Evolutionary conservation across 2,797 vertebrate species (phyloP), one percentile per base, ranked within the genome.

Genomic region (Hapalemur alaotrensis): DNA sequence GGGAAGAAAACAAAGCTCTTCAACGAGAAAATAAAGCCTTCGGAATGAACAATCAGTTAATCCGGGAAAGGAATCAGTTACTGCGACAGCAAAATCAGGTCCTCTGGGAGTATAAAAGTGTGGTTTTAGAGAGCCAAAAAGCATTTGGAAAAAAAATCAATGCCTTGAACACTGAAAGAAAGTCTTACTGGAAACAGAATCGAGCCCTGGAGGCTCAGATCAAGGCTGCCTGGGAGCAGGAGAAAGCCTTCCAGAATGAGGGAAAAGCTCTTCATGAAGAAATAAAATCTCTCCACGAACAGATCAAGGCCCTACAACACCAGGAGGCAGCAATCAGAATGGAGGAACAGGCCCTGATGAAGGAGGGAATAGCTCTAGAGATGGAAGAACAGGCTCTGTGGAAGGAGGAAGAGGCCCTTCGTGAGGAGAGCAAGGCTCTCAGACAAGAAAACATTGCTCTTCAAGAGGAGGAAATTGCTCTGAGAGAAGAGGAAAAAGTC

Each of bases 301-400:
- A 98, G 84, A 92, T 90, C 70, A 97, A 93, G 41, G 93, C 81
- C 25, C 95, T 98, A 32, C 91, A 97, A 38, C 30, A 97, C 2
- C 67, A 88, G 52, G 63, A 94, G 65, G 93, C 46, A 7, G 48
- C n/a, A 30, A 83, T 97, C 67, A 76, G 80, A 46, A 91, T 96
- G n/a, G 78, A 97, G 41, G 95, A 43, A 13, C 75, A 91, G 65
- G 38, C 14, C 12, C 23, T 95, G 73, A 43, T 76, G 38, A n/a
- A 93, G 89, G 78, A 97, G 7, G 57, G 82, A 5, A 78, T 61
- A 50, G 57, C 30, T 1, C 57, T 94, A 35, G 57, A 12, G 38
- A 10, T 87, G 46, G 65, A 95, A 93, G 96, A 96, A 38, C 35
- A 52, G 22, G 85, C 54, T 4, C 32, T 96, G 18, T 28, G 4